Evolutionary conservation across 1,140 invertebrate genomes (phyloP).

Genomic region (Cyphomyrmex costatus): DNA sequence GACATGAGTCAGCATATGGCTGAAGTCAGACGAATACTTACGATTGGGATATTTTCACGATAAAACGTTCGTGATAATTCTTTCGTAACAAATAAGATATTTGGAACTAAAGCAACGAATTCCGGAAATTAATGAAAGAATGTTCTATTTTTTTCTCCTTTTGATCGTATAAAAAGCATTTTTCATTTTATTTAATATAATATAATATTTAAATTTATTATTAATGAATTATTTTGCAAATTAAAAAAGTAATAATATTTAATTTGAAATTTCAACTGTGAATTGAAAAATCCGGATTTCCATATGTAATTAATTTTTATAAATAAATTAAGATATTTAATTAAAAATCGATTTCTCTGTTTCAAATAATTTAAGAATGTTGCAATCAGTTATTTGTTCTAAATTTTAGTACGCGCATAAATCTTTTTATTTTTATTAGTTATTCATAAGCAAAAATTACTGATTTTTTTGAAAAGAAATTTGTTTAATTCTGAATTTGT

Average conservation of each 20-base stretch:
- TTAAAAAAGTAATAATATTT: background rate
- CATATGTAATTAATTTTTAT: background rate
- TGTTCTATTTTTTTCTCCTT: background rate
- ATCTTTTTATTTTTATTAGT: background rate
- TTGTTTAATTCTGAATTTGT: slow-evolving; percentile 13
- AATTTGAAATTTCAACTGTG: background rate
- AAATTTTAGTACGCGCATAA: background rate
- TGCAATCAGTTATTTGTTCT: background rate
- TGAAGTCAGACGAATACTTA: slow-evolving; percentile 10
- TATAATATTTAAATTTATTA: background rate
- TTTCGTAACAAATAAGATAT: background rate
- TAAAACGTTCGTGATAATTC: slow-evolving; percentile 1
- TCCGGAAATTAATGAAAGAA: background rate
- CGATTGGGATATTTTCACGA: slow-evolving; percentile 1
- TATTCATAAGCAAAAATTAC: background rate
- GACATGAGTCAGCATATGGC: slow-evolving; percentile 31
- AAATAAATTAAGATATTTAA: background rate
- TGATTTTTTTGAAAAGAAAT: background rate
- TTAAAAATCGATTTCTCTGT: background rate
- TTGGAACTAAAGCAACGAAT: background rate
- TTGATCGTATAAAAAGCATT: background rate
- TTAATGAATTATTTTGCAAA: background rate
- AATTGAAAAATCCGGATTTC: background rate
- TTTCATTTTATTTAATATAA: background rate
- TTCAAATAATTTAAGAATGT: background rate